phyloP scores from a whole-genome alignment of 2,888 invertebrate genomes.

The Agriotes lineatus region DNA sequence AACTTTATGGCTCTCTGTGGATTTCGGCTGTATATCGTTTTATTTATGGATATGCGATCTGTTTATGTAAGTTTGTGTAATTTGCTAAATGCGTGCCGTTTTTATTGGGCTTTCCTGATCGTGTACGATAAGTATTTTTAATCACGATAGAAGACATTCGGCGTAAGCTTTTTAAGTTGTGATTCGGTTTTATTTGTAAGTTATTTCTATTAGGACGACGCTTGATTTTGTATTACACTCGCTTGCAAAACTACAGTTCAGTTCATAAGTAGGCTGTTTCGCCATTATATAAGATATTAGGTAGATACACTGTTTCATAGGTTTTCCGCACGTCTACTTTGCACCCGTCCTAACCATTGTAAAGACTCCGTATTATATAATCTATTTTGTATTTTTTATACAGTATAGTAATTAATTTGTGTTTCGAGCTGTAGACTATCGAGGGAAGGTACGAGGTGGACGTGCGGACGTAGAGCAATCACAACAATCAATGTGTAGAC shows the following conservation, averaged over 20 bases:
- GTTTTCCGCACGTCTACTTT: slow-evolving; percentile 30
- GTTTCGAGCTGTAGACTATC: slow-evolving; percentile 45
- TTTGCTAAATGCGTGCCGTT: slow-evolving; percentile 39
- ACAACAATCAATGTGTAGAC: slow-evolving; percentile 56
- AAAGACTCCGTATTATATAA: slow-evolving; percentile 46
- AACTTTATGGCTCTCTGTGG: slow-evolving; percentile 58
- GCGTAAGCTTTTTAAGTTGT: slow-evolving; percentile 47
- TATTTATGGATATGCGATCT: slow-evolving; percentile 63
- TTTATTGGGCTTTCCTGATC: slow-evolving; percentile 41
- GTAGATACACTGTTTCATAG: slow-evolving; percentile 42
- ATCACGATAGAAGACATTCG: slow-evolving; percentile 19
- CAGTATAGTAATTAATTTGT: slow-evolving; percentile 47
- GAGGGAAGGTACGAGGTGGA: slow-evolving; percentile 39
- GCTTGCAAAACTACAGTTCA: slow-evolving; percentile 40
- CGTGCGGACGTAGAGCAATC: slow-evolving; percentile 48
- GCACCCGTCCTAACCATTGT: slow-evolving; percentile 42
- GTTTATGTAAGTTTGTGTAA: slow-evolving; percentile 49
- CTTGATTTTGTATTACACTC: slow-evolving; percentile 33
- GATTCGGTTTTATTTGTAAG: slow-evolving; percentile 34
- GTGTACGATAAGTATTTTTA: slow-evolving; percentile 51
- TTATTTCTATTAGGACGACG: slow-evolving; percentile 19
- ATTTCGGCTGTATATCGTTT: slow-evolving; percentile 65
- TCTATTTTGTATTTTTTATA: slow-evolving; percentile 52
- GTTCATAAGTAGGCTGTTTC: slow-evolving; percentile 41
- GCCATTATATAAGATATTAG: slow-evolving; percentile 44